Conservation (phyloP, 2,113 vertebrate genomes). For the Noctilio leporinus region DNA sequence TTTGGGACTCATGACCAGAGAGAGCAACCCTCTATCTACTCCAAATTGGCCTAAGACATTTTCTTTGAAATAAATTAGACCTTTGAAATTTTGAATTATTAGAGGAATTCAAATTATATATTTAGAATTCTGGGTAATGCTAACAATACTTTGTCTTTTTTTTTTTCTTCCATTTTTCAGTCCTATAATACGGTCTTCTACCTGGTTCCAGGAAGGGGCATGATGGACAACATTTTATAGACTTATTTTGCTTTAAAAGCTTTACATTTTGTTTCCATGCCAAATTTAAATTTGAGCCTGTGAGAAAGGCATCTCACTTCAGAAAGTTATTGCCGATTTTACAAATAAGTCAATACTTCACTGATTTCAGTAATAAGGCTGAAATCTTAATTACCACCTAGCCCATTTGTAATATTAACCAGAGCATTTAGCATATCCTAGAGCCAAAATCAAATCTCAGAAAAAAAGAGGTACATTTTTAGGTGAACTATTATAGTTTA, state of each 20-base stretch:
- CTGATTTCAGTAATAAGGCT: conserved; percentile 13
- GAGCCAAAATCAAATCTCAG: neutral
- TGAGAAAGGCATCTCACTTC: conserved; percentile 26
- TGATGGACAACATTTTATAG: conserved; percentile 7
- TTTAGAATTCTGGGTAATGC: conserved; percentile 44
- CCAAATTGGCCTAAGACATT: conserved; percentile 69
- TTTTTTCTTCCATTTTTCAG: neutral
- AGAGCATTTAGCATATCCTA: neutral
- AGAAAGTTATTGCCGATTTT: neutral
- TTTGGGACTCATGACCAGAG: neutral
- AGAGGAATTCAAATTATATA: conserved; percentile 50
- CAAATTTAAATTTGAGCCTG: conserved; percentile 23
- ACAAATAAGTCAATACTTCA: conserved; percentile 49
- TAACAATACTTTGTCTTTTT: conserved; percentile 7
- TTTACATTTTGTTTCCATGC: conserved; percentile 22
- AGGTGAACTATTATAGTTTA: neutral
- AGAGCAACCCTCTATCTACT: neutral
- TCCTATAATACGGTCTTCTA: neutral
- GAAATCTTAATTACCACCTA: conserved; percentile 30
- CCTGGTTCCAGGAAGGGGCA: conserved; percentile 32
- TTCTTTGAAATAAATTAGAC: conserved; percentile 64
- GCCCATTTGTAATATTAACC: neutral
- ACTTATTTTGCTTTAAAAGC: conserved; percentile 34
- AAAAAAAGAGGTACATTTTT: neutral
- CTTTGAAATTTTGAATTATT: conserved; percentile 66